phyloP scores from a whole-genome alignment of 2,888 invertebrate genomes.

The Oscheius sp. region DNA sequence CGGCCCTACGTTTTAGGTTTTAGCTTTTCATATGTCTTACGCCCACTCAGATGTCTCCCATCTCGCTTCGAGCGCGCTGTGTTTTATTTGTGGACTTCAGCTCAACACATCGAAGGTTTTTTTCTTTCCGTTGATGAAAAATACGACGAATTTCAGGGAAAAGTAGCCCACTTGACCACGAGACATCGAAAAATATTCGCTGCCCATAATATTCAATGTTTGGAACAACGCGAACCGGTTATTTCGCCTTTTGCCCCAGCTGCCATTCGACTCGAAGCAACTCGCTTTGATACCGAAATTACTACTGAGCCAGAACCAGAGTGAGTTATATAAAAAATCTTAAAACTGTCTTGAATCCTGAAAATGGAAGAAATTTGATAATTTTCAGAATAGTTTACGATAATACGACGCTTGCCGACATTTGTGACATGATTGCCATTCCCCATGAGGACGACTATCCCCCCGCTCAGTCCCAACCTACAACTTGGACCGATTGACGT shows the following conservation, averaged over 20 bases:
- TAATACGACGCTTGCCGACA: constrained; percentile 8
- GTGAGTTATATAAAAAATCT: background rate
- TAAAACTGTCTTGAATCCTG: background rate
- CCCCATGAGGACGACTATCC: background rate
- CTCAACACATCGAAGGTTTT: constrained; percentile 47
- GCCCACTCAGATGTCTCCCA: constrained; percentile 53
- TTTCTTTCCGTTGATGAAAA: no score
- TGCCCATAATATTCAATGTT: constrained; percentile 51
- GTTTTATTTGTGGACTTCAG: constrained; percentile 54
- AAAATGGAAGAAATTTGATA: background rate
- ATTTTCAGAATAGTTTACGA: constrained; percentile 11
- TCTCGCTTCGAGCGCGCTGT: constrained; percentile 34
- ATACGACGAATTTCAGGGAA: constrained; percentile 38
- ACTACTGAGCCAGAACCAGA: background rate
- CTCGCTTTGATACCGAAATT: background rate
- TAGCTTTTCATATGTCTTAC: constrained; percentile 56
- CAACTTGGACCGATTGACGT: background rate
- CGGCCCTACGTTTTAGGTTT: constrained; percentile 33
- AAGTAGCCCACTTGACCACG: constrained; percentile 47
- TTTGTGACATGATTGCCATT: constrained; percentile 31
- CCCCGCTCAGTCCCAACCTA: no score
- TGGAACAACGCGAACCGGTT: constrained; percentile 46
- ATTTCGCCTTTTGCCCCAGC: constrained; percentile 51
- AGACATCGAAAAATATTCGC: constrained; percentile 48
- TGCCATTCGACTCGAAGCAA: constrained; percentile 30